A percentile compares a stretch with the other conserved stretches of the same genome.
These are phyloP conservation scores for Leptodactylus fallax DNA, from an alignment of 2,797 vertebrate species.

Conservation along the genomic window DNA sequence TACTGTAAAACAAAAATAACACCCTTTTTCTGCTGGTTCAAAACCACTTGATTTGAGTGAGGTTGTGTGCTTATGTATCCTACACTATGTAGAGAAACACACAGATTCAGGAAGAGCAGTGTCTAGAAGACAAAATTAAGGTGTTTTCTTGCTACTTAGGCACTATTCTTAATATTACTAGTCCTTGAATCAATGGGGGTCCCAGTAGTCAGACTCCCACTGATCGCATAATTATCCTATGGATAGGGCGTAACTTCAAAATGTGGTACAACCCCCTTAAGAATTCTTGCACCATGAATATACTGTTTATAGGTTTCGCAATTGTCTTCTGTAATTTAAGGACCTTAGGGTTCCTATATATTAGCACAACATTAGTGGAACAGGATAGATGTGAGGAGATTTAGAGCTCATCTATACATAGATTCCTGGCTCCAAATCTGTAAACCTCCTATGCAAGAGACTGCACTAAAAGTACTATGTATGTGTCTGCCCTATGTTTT, in stretches of 20 bases:
- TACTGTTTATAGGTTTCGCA: neutral
- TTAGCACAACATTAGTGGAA: constrained; percentile 66
- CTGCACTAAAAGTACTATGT: neutral
- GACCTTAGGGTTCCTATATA: neutral
- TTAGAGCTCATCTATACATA: constrained; percentile 61
- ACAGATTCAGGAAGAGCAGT: constrained; percentile 6
- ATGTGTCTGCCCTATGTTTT: constrained; percentile 35
- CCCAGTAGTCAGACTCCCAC: no score
- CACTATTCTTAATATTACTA: neutral
- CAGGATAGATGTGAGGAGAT: constrained; percentile 67
- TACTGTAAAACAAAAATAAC: constrained; percentile 1
- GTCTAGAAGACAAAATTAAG: neutral
- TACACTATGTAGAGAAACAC: no score
- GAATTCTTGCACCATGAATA: neutral
- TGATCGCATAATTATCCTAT: no score
- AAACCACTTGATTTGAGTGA: constrained; percentile 43
- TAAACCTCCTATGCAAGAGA: neutral
- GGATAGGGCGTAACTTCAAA: no score
- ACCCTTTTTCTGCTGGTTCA: constrained; percentile 66
- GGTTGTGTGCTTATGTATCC: constrained; percentile 10
- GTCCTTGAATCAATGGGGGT: no score
- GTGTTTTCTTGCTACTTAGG: neutral
- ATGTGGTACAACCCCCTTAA: no score
- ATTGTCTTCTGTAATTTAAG: neutral
- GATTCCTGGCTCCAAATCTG: constrained; percentile 50